Percentiles rank a stretch among this genome's conserved stretches.
phyloP scores from a whole-genome alignment of 2,113 vertebrate species.

The Amblyopsis rosae region DNA sequence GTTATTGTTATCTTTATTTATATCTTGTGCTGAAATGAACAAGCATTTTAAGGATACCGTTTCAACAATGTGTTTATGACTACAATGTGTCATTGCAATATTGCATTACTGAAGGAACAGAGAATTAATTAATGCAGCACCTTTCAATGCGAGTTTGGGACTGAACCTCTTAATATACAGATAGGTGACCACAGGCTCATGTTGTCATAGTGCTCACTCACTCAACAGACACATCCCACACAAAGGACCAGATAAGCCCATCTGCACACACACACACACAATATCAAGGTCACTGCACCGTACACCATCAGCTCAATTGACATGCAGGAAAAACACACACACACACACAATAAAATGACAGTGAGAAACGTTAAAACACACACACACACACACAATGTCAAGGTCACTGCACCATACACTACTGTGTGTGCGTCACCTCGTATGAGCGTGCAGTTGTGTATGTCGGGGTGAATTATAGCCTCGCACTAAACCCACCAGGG shows the following conservation, averaged over 20 bases:
- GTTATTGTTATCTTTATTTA: no score
- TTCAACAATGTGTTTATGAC: no score
- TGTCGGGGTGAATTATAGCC: conserved; percentile 61
- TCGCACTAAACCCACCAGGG: conserved; percentile 53
- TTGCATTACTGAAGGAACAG: no score
- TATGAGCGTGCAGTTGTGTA: conserved; percentile 34
- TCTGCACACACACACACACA: conserved; percentile 26
- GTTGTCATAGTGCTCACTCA: not conserved
- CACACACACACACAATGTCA: conserved; percentile 47
- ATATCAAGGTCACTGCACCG: conserved; percentile 62
- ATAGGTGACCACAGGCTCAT: conserved; percentile 5
- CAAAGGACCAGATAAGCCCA: conserved; percentile 18
- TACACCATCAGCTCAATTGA: conserved; percentile 48
- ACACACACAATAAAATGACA: conserved; percentile 29
- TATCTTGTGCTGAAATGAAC: no score
- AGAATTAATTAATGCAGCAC: no score
- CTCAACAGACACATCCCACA: not conserved
- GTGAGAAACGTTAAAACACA: conserved; percentile 11
- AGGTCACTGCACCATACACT: conserved; percentile 55
- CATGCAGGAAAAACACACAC: conserved; percentile 35
- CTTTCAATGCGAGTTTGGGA: no score
- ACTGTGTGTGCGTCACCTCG: conserved; percentile 5
- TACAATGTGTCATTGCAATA: no score
- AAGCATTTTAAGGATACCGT: no score
- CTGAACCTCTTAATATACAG: conserved; percentile 24